A percentile compares a stretch with the other conserved stretches of the same genome.
Evolutionary conservation across 2,113 vertebrate genomes (phyloP).

Genomic region (Rhea americana): DNA sequence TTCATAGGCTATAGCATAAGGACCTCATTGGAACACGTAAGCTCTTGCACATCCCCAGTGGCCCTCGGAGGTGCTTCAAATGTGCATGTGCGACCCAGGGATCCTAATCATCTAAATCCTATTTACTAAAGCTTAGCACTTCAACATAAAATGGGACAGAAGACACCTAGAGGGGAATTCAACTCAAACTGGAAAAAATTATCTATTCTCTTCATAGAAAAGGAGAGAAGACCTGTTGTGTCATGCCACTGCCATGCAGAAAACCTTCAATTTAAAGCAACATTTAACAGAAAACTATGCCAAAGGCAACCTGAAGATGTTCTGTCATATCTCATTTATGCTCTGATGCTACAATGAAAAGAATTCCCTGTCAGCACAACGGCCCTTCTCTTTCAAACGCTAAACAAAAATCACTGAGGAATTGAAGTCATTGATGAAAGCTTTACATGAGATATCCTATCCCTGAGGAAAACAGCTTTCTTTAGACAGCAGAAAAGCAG

Average conservation of each 20-base stretch:
- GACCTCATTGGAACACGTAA: not conserved
- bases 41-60: not conserved
- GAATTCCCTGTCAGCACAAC: not conserved
- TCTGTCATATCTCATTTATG: constrained; percentile 46
- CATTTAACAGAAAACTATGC: constrained; percentile 39
- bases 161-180: not conserved
- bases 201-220: not conserved
- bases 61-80: not conserved
- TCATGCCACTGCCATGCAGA: not conserved
- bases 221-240: not conserved
- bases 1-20: not conserved
- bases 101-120: not conserved
- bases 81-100: not conserved
- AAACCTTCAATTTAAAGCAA: constrained; percentile 9
- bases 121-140: not conserved
- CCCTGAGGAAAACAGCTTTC: not conserved
- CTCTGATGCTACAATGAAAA: not conserved
- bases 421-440: not conserved
- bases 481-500: not conserved
- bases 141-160: not conserved
- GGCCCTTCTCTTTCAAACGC: not conserved
- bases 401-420: not conserved
- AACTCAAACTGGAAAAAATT: not conserved
- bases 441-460: not conserved
- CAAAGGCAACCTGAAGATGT: constrained; percentile 43